phyloP scores from a whole-genome alignment of 92 coral and sea anemone species.

The Zoanthus sansibaricus region DNA sequence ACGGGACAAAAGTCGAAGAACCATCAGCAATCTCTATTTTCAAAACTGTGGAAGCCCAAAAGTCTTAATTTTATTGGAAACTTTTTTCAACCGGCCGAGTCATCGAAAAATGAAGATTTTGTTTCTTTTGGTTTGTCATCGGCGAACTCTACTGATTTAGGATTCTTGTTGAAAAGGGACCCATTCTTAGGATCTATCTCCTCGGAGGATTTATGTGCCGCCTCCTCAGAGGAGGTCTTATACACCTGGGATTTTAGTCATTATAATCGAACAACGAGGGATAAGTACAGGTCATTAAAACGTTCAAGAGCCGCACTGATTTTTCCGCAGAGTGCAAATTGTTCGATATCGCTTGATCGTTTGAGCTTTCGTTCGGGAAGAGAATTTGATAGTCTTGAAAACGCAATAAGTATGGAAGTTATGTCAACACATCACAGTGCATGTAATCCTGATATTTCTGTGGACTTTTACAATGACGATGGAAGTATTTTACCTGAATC shows the following conservation, averaged over 20 bases:
- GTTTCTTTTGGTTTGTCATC: conserved; percentile 21
- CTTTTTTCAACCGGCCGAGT: background rate
- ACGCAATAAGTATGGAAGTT: conserved; percentile 40
- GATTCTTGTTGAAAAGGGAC: conserved; percentile 40
- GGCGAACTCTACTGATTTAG: background rate
- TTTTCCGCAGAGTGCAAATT: conserved; percentile 28
- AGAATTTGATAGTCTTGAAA: background rate
- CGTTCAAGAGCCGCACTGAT: conserved; percentile 44
- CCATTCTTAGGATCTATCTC: conserved; percentile 26
- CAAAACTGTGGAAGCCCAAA: conserved; percentile 36
- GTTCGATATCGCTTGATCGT: conserved; percentile 37
- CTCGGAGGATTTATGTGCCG: conserved; percentile 20
- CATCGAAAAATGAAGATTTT: conserved; percentile 11
- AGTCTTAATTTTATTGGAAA: conserved; percentile 39
- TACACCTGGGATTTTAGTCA: conserved; percentile 35
- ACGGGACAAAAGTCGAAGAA: background rate
- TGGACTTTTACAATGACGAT: conserved; percentile 43
- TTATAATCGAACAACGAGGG: conserved; percentile 1
- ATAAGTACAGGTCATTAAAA: conserved; percentile 42
- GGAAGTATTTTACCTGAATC: conserved; percentile 34
- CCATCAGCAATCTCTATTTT: conserved; percentile 1
- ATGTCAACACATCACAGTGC: conserved; percentile 7
- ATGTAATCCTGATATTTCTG: conserved; percentile 18
- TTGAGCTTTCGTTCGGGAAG: conserved; percentile 9
- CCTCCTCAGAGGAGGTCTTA: background rate